These are phyloP conservation scores for Pollimyrus isidori DNA, from an alignment of 2,113 vertebrate species.

Conservation along the genomic window DNA sequence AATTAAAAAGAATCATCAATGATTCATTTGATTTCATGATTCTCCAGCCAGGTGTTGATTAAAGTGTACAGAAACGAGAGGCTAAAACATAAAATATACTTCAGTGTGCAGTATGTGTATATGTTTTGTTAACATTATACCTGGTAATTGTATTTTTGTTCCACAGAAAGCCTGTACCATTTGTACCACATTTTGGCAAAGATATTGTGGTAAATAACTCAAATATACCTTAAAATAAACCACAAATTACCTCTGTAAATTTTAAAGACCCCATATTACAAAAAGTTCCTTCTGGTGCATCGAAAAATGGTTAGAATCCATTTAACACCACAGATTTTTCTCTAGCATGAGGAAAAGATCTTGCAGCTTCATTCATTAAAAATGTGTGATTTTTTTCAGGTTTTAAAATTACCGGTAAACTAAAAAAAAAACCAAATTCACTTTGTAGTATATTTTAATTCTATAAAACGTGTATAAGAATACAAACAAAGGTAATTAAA, in stretches of 20 bases:
- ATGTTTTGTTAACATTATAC: background rate
- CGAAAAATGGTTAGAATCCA: background rate
- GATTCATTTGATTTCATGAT: background rate
- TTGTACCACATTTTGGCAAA: background rate
- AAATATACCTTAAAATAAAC: background rate
- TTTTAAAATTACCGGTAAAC: background rate
- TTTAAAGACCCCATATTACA: background rate
- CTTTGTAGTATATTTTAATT: background rate
- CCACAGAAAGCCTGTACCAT: background rate
- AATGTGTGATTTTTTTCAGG: background rate
- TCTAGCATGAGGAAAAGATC: background rate
- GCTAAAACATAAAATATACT: background rate
- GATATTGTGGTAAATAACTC: background rate
- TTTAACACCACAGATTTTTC: background rate
- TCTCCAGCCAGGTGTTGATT: background rate
- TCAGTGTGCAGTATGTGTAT: background rate
- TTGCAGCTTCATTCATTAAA: background rate
- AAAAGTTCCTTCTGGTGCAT: background rate
- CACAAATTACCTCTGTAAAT: background rate
- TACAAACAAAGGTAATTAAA: background rate
- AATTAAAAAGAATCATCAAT: background rate
- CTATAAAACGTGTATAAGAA: background rate
- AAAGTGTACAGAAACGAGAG: background rate
- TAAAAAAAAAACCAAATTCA: background rate
- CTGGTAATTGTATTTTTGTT: background rate